phyloP scores from a whole-genome alignment of 2,113 vertebrate genomes.

The Cygnus atratus region DNA sequence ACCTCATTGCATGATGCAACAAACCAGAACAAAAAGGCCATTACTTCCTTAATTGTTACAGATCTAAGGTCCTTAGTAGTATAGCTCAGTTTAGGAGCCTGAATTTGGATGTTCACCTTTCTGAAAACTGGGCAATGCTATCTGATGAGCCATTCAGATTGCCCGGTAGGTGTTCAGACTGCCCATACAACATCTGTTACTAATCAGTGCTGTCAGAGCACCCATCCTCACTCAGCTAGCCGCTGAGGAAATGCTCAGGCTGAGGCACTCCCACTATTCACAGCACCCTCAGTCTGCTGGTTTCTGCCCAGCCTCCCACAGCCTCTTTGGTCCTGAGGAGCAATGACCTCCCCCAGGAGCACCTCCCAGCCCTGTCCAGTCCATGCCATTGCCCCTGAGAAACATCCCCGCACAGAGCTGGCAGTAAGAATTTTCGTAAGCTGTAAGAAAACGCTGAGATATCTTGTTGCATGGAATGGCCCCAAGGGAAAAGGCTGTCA shows the following conservation, averaged over 20 bases:
- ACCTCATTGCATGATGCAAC: background rate
- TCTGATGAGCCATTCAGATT: background rate
- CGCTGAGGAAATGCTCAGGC: background rate
- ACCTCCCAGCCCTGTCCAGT: background rate
- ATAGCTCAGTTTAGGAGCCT: background rate
- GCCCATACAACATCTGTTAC: background rate
- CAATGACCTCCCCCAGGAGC: background rate
- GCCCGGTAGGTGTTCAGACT: background rate
- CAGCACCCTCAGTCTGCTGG: background rate
- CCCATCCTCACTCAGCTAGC: background rate
- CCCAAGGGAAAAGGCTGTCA: background rate
- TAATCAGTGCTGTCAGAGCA: fast-evolving
- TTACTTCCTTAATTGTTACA: background rate
- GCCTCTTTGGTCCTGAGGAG: background rate
- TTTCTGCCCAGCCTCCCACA: fast-evolving
- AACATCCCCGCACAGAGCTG: background rate
- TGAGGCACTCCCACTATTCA: fast-evolving
- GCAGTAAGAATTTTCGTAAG: background rate
- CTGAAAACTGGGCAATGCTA: background rate
- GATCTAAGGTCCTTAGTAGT: background rate
- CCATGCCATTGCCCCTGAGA: background rate
- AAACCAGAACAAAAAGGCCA: background rate
- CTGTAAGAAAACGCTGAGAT: fast-evolving
- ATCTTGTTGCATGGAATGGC: background rate
- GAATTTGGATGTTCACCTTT: background rate